phyloP scores from a whole-genome alignment of 2,113 vertebrate species.

The Seriola quinqueradiata region DNA sequence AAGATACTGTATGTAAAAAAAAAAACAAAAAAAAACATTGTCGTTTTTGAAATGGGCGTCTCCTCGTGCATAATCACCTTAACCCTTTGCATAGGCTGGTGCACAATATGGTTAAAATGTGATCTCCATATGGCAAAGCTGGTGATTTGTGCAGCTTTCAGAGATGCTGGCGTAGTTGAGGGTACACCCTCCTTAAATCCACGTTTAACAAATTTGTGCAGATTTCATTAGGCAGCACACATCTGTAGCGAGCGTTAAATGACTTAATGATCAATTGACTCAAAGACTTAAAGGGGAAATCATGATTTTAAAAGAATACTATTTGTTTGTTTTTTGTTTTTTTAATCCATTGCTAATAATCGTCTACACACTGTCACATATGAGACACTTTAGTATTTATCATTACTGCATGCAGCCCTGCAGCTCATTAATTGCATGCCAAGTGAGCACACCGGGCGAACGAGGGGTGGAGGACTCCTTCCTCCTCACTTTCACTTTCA shows the following conservation, averaged over 20 bases:
- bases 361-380: background rate
- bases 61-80: conserved; percentile 48
- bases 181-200: background rate
- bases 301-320: background rate
- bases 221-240: background rate
- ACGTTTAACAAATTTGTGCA: conserved; percentile 1
- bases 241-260: background rate
- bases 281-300: background rate
- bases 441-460: conserved; percentile 1
- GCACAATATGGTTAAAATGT: conserved; percentile 14
- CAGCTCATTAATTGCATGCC: conserved; percentile 24
- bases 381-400: background rate
- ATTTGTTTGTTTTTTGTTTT: background rate
- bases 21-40: conserved; percentile 8
- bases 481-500: conserved; percentile 14
- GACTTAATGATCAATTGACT: background rate
- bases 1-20: background rate
- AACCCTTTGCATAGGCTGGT: conserved; percentile 20
- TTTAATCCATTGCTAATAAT: background rate
- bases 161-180: background rate
- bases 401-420: conserved; percentile 11
- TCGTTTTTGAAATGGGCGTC: conserved; percentile 55
- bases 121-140: background rate
- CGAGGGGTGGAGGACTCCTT: background rate
- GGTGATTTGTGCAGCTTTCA: background rate